Evolutionary conservation across 35 echinoderm and acorn worm genomes (phyloP).

Genomic region (Stichopus chloronotus): DNA sequence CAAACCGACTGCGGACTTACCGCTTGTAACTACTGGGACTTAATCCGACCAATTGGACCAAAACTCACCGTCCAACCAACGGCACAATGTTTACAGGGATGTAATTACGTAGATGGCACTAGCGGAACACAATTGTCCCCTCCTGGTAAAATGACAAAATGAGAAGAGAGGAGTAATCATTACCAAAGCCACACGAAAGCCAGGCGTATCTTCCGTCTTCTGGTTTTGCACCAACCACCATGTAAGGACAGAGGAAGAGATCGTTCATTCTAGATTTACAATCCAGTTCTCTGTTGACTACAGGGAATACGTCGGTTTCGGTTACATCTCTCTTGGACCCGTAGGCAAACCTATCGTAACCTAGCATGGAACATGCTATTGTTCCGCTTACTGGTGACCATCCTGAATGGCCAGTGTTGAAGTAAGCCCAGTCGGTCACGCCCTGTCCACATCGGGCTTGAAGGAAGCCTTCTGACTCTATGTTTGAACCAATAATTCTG

Average conservation of each 20-base stretch:
- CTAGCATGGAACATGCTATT: not conserved
- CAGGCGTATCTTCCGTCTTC: not conserved
- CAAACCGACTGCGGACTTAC: no score
- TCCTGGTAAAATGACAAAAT: no score
- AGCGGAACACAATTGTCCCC: no score
- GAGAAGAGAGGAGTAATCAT: not conserved
- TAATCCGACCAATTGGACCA: no score
- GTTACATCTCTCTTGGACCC: not conserved
- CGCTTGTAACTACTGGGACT: no score
- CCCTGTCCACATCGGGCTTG: not conserved
- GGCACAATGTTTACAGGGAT: no score
- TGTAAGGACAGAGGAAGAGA: not conserved
- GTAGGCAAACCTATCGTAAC: slow-evolving; percentile 24
- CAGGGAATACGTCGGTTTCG: not conserved
- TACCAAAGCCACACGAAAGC: slow-evolving; percentile 31
- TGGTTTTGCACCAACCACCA: not conserved
- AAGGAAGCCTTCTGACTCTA: slow-evolving; percentile 19
- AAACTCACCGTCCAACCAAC: no score
- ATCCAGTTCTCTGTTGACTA: not conserved
- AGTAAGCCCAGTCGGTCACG: slow-evolving; percentile 4
- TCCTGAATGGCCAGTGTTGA: not conserved
- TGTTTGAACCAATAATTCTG: not conserved
- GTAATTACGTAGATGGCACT: no score
- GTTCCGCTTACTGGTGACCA: not conserved
- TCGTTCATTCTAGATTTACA: not conserved